Conservation (phyloP, 37 sponge, comb jelly and placozoan species). For the Mnemiopsis leidyi region DNA sequence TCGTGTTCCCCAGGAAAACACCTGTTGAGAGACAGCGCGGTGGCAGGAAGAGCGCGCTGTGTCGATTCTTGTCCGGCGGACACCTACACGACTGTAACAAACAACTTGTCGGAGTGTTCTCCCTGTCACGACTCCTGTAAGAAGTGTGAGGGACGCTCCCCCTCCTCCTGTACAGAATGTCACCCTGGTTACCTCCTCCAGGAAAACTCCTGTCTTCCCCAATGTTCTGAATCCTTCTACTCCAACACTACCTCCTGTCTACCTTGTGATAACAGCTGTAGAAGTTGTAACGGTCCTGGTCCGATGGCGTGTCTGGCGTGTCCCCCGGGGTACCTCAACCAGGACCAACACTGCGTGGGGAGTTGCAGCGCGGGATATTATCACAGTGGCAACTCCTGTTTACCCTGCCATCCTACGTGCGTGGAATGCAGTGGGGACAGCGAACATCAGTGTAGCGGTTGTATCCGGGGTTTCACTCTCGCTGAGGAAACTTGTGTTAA, state of each 20-base stretch:
- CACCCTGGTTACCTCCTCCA: not conserved
- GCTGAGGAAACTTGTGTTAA: not conserved
- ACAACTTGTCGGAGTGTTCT: not conserved
- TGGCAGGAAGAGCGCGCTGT: conserved; percentile 9
- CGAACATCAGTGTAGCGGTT: conserved; percentile 45
- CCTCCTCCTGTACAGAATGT: not conserved
- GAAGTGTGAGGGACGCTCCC: not conserved
- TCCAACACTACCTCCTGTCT: not conserved
- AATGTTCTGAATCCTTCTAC: conserved; percentile 21
- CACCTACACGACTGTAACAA: not conserved
- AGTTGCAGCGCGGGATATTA: not conserved
- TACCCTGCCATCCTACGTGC: conserved; percentile 17
- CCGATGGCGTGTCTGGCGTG: not conserved
- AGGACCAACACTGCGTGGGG: not conserved
- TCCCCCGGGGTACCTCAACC: not conserved
- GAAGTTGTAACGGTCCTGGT: conserved; percentile 26
- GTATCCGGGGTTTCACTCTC: conserved; percentile 7
- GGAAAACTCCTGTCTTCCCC: not conserved
- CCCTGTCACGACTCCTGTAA: conserved; percentile 10
- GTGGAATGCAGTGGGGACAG: conserved; percentile 7
- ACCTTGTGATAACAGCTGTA: conserved; percentile 52
- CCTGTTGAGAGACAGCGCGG: not conserved
- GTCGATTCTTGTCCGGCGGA: conserved; percentile 28
- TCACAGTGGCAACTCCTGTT: not conserved
- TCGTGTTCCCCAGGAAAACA: conserved; percentile 38